These are phyloP conservation scores for Formica aserva DNA, from an alignment of 2,888 invertebrate species.

Conservation along the genomic window DNA sequence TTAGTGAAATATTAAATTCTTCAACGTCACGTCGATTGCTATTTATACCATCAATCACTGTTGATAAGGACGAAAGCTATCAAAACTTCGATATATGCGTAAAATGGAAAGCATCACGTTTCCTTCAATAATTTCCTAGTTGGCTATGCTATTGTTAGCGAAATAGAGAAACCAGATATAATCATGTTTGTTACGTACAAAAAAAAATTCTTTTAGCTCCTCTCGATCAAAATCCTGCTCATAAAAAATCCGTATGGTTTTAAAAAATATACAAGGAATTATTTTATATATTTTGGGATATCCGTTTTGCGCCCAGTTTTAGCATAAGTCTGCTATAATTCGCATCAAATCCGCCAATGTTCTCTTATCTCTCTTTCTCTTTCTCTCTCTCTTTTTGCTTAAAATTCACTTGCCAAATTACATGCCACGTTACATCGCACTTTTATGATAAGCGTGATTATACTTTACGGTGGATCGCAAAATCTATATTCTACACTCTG, in stretches of 20 bases:
- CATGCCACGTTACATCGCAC: neutral
- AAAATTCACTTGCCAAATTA: constrained; percentile 5
- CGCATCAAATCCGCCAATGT: neutral
- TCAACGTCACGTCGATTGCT: constrained; percentile 17
- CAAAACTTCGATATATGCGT: neutral
- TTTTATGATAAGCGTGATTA: constrained; percentile 48
- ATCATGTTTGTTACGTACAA: constrained; percentile 5
- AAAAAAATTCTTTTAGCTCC: no score
- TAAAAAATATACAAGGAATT: neutral
- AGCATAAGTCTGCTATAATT: neutral
- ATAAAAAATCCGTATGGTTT: neutral
- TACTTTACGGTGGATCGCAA: constrained; percentile 24
- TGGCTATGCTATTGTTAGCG: neutral
- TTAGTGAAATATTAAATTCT: constrained; percentile 36
- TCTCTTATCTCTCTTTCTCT: neutral
- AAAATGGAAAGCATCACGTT: neutral
- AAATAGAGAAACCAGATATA: neutral
- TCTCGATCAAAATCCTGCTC: neutral
- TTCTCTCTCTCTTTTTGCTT: neutral
- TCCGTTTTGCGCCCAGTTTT: neutral
- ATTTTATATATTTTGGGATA: neutral
- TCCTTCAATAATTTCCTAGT: neutral
- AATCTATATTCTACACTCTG: constrained; percentile 29
- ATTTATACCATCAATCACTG: constrained; percentile 33
- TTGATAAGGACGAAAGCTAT: constrained; percentile 1